A percentile compares a stretch with the other conserved stretches of the same genome.
Conservation (phyloP, 2,113 vertebrate species). For the Muntiacus reevesi region DNA sequence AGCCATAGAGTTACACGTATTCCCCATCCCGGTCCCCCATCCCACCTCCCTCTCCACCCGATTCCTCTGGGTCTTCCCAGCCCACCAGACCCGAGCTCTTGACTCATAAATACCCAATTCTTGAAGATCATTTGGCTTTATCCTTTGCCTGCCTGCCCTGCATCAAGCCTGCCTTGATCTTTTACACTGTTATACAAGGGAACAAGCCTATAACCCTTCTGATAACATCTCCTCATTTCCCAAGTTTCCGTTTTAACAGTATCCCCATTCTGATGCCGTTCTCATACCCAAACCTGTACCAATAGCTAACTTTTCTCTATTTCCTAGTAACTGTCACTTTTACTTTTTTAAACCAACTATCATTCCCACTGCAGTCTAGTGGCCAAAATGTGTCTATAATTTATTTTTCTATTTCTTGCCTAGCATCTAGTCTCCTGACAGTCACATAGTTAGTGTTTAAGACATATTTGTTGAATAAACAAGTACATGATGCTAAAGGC, state of each 20-base stretch:
- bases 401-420: neutral
- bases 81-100: no score
- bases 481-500: neutral
- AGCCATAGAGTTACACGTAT: no score
- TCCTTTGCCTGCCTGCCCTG: neutral
- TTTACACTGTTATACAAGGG: neutral
- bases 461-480: neutral
- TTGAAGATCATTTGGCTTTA: neutral
- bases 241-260: neutral
- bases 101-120: neutral
- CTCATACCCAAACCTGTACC: neutral
- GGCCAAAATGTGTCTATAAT: neutral
- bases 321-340: neutral
- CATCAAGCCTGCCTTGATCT: neutral
- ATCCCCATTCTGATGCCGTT: neutral
- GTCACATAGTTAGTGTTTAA: neutral
- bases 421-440: neutral
- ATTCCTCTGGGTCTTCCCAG: no score
- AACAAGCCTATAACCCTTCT: neutral
- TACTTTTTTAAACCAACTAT: neutral
- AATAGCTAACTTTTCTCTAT: neutral
- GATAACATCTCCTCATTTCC: neutral
- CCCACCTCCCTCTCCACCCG: no score
- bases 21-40: no score
- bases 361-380: neutral